Evolutionary conservation across 2,888 invertebrate species (phyloP).

Genomic region (Sarcophaga carnaria): DNA sequence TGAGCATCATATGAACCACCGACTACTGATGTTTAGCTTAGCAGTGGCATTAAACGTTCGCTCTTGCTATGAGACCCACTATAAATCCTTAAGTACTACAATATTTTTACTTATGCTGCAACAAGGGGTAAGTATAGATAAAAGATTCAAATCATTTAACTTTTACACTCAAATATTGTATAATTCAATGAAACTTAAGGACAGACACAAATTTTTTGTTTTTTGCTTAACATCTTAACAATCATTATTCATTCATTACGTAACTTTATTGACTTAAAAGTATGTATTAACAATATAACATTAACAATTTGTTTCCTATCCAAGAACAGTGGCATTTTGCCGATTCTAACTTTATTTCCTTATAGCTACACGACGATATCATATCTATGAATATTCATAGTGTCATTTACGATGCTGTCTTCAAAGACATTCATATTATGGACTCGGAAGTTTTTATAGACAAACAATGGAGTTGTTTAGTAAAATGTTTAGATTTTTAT

Average conservation of each 20-base stretch:
- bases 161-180: too few species aligned
- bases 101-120: slow-evolving; percentile 76
- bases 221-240: too few species aligned
- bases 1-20: slow-evolving; percentile 44
- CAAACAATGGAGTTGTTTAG: slow-evolving; percentile 77
- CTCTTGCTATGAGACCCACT: slow-evolving; percentile 75
- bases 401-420: slow-evolving; percentile 78
- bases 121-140: slow-evolving; percentile 73
- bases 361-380: slow-evolving; percentile 73
- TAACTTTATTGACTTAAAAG: too few species aligned
- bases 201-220: too few species aligned
- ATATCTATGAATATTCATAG: slow-evolving; percentile 77
- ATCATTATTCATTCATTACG: too few species aligned
- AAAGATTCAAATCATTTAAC: too few species aligned
- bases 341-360: neutral
- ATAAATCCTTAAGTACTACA: slow-evolving; percentile 76
- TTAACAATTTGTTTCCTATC: neutral
- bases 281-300: too few species aligned
- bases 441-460: slow-evolving; percentile 72
- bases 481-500: slow-evolving; percentile 77
- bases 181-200: neutral
- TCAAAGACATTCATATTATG: slow-evolving; percentile 74
- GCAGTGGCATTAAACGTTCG: slow-evolving; percentile 78
- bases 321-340: neutral
- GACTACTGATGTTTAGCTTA: slow-evolving; percentile 74